Evolutionary conservation across 2,797 vertebrate species (phyloP).

Genomic region (Carapus acus): DNA sequence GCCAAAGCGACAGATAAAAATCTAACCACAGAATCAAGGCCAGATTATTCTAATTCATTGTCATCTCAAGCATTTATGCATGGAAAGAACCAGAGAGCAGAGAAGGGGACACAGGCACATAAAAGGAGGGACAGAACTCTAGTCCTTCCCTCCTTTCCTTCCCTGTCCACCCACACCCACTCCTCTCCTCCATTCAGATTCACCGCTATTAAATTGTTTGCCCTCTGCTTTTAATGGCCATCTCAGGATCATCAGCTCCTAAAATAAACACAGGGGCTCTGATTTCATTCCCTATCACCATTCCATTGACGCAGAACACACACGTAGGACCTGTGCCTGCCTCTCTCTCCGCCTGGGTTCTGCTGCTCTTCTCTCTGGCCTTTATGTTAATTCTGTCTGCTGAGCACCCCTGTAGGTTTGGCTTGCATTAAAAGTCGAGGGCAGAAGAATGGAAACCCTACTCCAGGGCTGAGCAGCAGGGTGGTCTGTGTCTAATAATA

Average conservation of each 20-base stretch:
- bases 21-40: conserved; percentile 67
- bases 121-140: conserved; percentile 24
- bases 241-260: conserved; percentile 66
- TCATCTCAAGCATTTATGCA: conserved; percentile 43
- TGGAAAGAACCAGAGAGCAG: conserved; percentile 13
- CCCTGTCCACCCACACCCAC: conserved; percentile 28
- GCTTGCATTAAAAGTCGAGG: conserved; percentile 41
- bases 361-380: conserved; percentile 9
- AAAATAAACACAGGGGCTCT: conserved; percentile 62
- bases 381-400: conserved; percentile 24
- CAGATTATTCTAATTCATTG: conserved; percentile 65
- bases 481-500: conserved; percentile 64
- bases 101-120: conserved; percentile 23
- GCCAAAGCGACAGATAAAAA: conserved; percentile 74
- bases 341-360: not conserved
- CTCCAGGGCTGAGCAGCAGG: conserved; percentile 46
- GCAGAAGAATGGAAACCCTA: conserved; percentile 63
- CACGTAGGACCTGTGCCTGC: conserved; percentile 11
- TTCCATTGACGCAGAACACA: conserved; percentile 33
- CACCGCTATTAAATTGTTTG: conserved; percentile 62
- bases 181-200: conserved; percentile 51
- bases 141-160: conserved; percentile 11
- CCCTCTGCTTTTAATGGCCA: conserved; percentile 61
- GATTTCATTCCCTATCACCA: conserved; percentile 54
- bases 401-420: conserved; percentile 36